Conservation (phyloP, 1,140 invertebrate species). For the Cryptotermes secundus region DNA sequence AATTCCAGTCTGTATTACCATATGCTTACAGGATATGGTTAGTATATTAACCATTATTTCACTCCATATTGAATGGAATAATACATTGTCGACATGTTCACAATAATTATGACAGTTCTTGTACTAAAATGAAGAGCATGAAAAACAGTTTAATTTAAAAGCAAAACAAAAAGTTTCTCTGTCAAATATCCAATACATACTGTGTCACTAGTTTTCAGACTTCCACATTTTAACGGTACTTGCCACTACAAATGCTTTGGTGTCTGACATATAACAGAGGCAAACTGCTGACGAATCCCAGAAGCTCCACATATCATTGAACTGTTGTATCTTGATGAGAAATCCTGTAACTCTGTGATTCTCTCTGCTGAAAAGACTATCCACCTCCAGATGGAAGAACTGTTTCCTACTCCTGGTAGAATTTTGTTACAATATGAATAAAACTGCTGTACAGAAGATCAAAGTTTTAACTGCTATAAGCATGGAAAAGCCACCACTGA, state of each 20-base stretch:
- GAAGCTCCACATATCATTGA: background rate
- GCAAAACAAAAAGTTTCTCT: background rate
- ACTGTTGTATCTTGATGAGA: background rate
- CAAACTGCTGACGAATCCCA: background rate
- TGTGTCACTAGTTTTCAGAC: background rate
- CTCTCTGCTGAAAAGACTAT: no score
- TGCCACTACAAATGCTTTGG: background rate
- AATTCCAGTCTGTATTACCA: background rate
- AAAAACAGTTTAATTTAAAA: background rate
- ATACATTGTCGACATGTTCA: no score
- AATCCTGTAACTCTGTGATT: background rate
- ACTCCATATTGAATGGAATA: background rate
- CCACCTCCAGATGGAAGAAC: no score
- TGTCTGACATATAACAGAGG: background rate
- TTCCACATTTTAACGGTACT: no score
- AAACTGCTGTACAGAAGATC: no score
- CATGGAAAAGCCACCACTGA: no score
- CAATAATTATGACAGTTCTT: background rate
- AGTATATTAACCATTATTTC: background rate
- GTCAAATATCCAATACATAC: background rate
- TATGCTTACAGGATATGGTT: background rate
- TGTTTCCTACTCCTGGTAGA: no score
- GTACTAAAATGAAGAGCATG: background rate
- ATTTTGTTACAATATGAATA: no score
- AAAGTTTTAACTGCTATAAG: no score